Percentiles rank a stretch among this genome's conserved stretches.
These are phyloP conservation scores for Semotilus atromaculatus DNA, from an alignment of 2,797 vertebrate species.

Conservation along the genomic window DNA sequence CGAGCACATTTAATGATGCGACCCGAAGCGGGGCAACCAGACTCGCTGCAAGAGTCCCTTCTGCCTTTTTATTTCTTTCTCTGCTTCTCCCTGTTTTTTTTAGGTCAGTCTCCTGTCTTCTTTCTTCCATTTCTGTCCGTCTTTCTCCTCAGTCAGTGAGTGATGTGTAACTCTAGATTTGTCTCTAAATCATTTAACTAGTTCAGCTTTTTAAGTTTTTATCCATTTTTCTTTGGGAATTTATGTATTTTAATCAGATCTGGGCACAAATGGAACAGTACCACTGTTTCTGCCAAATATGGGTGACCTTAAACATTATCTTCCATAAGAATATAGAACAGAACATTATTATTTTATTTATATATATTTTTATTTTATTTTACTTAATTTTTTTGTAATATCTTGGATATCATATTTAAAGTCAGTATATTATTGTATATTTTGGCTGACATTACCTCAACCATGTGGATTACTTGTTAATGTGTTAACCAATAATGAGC, in stretches of 20 bases:
- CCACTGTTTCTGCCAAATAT: not conserved
- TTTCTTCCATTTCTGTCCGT: conserved; percentile 8
- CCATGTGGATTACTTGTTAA: not conserved
- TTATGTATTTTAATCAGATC: conserved; percentile 23
- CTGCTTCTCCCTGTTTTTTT: not conserved
- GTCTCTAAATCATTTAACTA: conserved; percentile 36
- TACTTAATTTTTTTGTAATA: not conserved
- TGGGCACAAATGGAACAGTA: not conserved
- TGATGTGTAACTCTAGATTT: conserved; percentile 6
- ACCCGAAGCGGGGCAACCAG: conserved; percentile 32
- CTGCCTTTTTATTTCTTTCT: conserved; percentile 14
- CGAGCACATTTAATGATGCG: conserved; percentile 48
- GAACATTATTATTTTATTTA: not conserved
- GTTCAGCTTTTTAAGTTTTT: not conserved
- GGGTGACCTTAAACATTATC: not conserved
- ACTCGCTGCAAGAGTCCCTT: not conserved
- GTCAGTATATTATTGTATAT: not conserved
- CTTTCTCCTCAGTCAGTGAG: not conserved
- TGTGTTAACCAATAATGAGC: not conserved
- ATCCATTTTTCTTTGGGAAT: not conserved
- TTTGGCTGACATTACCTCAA: not conserved
- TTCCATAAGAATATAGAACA: not conserved
- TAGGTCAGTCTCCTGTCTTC: conserved; percentile 18
- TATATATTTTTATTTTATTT: no score
- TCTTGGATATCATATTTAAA: not conserved